These are phyloP conservation scores for Limnephilus auricula DNA, from an alignment of 2,888 invertebrate genomes.

Conservation along the genomic window DNA sequence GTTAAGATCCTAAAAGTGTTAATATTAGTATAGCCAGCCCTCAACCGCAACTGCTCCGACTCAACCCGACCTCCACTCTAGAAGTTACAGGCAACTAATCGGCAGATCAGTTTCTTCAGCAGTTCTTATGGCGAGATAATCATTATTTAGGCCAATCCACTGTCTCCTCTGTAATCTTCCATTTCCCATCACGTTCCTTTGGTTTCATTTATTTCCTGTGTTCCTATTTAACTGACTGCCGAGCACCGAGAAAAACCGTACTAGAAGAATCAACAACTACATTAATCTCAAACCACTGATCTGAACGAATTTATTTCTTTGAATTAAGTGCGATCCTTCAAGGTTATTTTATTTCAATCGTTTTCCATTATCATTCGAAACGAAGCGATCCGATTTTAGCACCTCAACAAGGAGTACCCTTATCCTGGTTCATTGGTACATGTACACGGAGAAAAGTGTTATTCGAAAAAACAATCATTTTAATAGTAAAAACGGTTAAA, in stretches of 20 bases:
- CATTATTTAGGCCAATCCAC: constrained; percentile 41
- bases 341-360: not conserved
- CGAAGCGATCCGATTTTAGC: not conserved
- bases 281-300: not conserved
- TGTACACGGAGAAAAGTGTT: too few species aligned
- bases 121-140: constrained; percentile 40
- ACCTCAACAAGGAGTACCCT: not conserved
- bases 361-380: not conserved
- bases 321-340: not conserved
- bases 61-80: not conserved
- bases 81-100: constrained; percentile 35
- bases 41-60: not conserved
- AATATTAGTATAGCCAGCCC: not conserved
- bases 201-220: constrained; percentile 51
- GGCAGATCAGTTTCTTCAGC: constrained; percentile 35
- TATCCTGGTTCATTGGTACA: too few species aligned
- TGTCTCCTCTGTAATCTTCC: constrained; percentile 30
- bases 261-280: not conserved
- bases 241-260: constrained; percentile 11
- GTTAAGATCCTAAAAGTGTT: not conserved
- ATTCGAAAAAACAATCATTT: too few species aligned
- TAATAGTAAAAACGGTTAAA: too few species aligned
- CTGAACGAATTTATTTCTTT: not conserved
- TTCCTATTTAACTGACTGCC: constrained; percentile 59
- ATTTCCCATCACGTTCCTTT: constrained; percentile 33